Evolutionary conservation across 1,140 invertebrate genomes (phyloP).

Genomic region (Conus ventricosus): DNA sequence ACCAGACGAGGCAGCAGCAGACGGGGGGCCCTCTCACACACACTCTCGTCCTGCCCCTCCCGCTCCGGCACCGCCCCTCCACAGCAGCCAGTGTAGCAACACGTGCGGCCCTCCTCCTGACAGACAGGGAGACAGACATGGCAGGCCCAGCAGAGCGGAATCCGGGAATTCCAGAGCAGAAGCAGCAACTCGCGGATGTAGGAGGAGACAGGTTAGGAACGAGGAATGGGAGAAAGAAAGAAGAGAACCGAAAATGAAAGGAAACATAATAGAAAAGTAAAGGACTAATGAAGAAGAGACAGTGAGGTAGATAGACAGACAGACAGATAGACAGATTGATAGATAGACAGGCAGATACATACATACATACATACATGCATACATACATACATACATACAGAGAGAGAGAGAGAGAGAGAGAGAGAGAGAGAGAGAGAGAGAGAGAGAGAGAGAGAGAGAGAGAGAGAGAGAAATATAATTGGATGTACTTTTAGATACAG

Average conservation of each 20-base stretch:
- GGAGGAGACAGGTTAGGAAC: no score
- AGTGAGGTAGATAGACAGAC: background rate
- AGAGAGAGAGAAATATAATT: background rate
- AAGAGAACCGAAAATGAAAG: background rate
- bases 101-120: background rate
- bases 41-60: constrained; percentile 12
- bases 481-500: background rate
- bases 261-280: background rate
- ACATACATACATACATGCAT: background rate
- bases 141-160: background rate
- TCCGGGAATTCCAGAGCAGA: background rate
- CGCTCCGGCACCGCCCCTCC: constrained; percentile 19
- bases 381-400: background rate
- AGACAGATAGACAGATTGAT: background rate
- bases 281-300: background rate
- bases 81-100: background rate
- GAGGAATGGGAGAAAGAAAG: no score
- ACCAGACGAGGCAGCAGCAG: constrained; percentile 13
- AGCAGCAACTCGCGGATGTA: background rate
- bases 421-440: background rate
- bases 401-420: background rate
- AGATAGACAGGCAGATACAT: background rate
- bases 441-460: background rate
- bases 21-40: constrained; percentile 29
- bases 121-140: background rate